Conservation (phyloP, 2,888 invertebrate species). For the Julus scanicus region DNA sequence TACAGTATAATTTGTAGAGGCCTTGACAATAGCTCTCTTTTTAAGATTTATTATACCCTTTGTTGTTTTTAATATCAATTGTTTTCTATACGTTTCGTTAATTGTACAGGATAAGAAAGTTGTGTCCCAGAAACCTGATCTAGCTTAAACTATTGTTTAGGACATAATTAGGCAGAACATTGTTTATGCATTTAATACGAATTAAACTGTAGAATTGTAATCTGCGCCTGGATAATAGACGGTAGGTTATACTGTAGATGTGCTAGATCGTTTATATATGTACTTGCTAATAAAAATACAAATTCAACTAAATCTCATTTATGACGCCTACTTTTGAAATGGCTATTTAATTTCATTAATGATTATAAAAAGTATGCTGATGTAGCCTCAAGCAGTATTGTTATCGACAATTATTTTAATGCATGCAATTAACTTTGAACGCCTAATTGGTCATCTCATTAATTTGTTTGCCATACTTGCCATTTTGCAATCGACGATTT, state of each 20-base stretch:
- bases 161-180: not conserved
- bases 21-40: not conserved
- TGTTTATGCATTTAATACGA: not conserved
- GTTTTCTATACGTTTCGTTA: constrained; percentile 1
- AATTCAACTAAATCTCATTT: not conserved
- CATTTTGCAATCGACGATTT: too few species aligned
- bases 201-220: not conserved
- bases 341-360: not conserved
- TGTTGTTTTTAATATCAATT: not conserved
- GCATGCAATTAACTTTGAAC: not conserved
- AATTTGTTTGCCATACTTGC: too few species aligned
- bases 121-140: not conserved
- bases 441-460: too few species aligned
- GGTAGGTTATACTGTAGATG: not conserved
- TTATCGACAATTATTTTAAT: not conserved
- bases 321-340: not conserved
- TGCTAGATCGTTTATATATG: not conserved
- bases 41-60: not conserved
- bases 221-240: not conserved
- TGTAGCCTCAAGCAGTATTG: too few species aligned
- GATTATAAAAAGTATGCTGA: not conserved
- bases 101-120: constrained; percentile 26
- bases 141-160: not conserved
- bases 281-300: not conserved
- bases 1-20: not conserved